phyloP scores from a whole-genome alignment of 2,113 vertebrate genomes.

The Lathamus discolor region DNA sequence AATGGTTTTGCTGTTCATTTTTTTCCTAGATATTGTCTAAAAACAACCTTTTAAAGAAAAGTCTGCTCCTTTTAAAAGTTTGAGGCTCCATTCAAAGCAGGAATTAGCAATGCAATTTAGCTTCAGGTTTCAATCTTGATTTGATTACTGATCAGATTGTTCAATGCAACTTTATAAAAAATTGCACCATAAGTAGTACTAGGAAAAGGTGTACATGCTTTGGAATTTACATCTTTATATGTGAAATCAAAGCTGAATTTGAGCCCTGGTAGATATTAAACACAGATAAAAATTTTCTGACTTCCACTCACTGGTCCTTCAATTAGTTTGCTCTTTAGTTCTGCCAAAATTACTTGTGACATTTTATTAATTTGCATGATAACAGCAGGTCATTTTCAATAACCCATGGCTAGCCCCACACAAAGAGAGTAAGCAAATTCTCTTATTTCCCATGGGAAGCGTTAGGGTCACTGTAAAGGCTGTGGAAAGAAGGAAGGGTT shows the following conservation, averaged over 20 bases:
- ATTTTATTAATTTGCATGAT: constrained; percentile 51
- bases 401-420: constrained; percentile 42
- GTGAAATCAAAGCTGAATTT: constrained; percentile 43
- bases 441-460: neutral
- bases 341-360: constrained; percentile 55
- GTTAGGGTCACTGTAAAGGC: neutral
- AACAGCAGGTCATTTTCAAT: constrained; percentile 51
- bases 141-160: neutral
- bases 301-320: constrained; percentile 25
- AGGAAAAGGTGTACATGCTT: neutral
- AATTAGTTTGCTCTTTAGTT: constrained; percentile 51
- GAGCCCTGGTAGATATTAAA: constrained; percentile 31
- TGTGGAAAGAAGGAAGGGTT: constrained; percentile 12
- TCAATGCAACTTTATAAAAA: neutral
- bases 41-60: neutral
- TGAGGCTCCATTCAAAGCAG: neutral
- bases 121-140: neutral
- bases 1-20: neutral
- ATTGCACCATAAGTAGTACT: neutral
- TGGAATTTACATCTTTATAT: neutral
- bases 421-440: constrained; percentile 56
- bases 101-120: neutral
- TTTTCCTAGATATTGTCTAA: neutral
- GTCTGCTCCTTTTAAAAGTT: neutral
- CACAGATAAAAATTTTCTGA: constrained; percentile 55